Conservation (phyloP, 2,797 vertebrate species). For the Falco biarmicus region DNA sequence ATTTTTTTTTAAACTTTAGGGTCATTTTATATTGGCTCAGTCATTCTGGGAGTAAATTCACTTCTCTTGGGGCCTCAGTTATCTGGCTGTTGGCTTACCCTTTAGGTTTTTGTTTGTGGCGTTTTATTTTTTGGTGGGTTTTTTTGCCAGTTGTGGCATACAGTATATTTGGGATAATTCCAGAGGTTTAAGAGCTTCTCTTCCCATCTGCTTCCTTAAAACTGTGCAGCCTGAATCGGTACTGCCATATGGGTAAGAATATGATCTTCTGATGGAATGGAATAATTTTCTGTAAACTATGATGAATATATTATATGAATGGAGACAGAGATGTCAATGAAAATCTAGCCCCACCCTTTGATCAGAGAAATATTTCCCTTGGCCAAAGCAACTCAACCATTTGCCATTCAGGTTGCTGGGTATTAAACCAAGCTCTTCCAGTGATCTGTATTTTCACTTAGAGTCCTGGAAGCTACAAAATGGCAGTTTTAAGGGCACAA, state of each 20-base stretch:
- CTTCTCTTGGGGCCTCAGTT: neutral
- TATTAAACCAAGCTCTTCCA: neutral
- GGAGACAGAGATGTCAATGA: neutral
- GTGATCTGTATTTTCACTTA: neutral
- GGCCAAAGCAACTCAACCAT: neutral
- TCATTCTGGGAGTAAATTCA: neutral
- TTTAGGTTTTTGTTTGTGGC: neutral
- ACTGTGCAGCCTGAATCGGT: slow-evolving; percentile 1
- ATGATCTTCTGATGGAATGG: neutral
- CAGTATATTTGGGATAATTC: slow-evolving; percentile 26
- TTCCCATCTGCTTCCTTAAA: slow-evolving; percentile 45
- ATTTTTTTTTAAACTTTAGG: neutral
- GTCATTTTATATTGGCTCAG: neutral
- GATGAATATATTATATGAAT: neutral
- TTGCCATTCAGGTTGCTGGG: neutral
- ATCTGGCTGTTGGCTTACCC: neutral
- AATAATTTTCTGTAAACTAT: neutral
- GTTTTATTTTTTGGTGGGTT: neutral
- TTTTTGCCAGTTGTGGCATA: neutral
- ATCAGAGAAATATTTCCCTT: neutral
- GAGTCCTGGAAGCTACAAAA: neutral
- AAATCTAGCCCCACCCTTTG: neutral
- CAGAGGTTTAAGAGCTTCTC: slow-evolving; percentile 40
- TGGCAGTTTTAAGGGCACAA: neutral
- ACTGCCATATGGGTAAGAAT: slow-evolving; percentile 35